These are phyloP conservation scores for Callimorpha dominula DNA, from an alignment of 2,888 invertebrate species.

Conservation along the genomic window DNA sequence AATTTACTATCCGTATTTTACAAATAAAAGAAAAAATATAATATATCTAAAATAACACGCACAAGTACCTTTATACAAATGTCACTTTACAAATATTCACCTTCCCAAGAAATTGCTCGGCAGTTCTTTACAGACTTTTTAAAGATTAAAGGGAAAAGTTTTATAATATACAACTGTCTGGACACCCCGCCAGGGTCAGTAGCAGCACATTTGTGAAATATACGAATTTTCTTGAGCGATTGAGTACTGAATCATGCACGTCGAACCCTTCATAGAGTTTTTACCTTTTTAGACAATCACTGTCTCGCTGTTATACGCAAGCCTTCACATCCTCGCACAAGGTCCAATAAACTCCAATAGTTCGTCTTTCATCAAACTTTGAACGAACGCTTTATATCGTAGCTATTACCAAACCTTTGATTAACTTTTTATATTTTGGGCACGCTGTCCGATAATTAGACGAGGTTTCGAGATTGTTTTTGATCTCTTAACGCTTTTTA, in stretches of 20 bases:
- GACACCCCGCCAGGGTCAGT: neutral
- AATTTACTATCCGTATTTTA: too few species aligned
- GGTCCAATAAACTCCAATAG: conserved; percentile 9
- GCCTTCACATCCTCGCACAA: neutral
- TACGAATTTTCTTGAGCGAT: neutral
- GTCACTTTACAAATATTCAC: neutral
- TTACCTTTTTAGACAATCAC: neutral
- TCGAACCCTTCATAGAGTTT: conserved; percentile 1
- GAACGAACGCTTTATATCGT: conserved; percentile 5
- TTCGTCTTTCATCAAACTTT: conserved; percentile 11
- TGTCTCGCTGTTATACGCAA: neutral
- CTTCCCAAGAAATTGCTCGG: neutral
- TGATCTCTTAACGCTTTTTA: conserved; percentile 3
- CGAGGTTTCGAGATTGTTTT: conserved; percentile 4
- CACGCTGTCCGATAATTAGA: conserved; percentile 6
- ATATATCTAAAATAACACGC: too few species aligned
- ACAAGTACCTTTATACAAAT: neutral
- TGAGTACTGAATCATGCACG: neutral
- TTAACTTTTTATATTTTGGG: conserved; percentile 16
- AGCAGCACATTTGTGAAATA: neutral
- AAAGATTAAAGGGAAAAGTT: neutral
- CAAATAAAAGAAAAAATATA: too few species aligned
- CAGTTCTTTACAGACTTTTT: neutral
- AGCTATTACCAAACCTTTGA: conserved; percentile 14
- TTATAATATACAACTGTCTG: neutral